Conservation (phyloP, 2,888 invertebrate genomes). For the Dryomyza anilis region DNA sequence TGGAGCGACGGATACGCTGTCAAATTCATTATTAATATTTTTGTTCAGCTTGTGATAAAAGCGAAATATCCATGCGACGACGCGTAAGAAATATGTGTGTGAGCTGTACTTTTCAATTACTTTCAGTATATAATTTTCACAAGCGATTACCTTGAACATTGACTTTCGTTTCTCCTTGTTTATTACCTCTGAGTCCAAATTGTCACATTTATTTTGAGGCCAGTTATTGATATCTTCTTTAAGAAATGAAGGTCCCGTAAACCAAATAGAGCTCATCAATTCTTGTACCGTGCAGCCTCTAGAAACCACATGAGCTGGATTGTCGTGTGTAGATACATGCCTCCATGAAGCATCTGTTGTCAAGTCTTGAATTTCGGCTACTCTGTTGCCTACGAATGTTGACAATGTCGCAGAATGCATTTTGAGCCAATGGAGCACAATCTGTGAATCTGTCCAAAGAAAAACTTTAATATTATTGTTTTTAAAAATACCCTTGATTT, state of each 20-base stretch:
- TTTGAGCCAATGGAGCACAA: neutral
- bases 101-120: neutral
- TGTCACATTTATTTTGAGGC: neutral
- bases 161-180: slow-evolving; percentile 25
- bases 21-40: neutral
- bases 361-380: neutral
- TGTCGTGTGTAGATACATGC: no score
- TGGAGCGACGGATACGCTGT: neutral
- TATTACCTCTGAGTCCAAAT: slow-evolving; percentile 16
- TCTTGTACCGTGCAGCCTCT: neutral
- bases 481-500: neutral
- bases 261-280: no score
- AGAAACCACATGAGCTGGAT: neutral
- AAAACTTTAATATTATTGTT: neutral
- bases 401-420: neutral
- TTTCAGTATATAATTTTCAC: neutral
- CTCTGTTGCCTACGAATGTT: neutral
- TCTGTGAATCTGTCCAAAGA: neutral
- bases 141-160: slow-evolving; percentile 12
- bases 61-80: neutral
- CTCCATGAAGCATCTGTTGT: neutral
- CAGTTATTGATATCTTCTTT: neutral
- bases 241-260: no score
- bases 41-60: neutral
- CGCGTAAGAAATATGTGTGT: neutral